Evolutionary conservation across 2,888 invertebrate species (phyloP), one percentile per base, ranked within the genome.

Genomic region (Aspidiotus rigidus): DNA sequence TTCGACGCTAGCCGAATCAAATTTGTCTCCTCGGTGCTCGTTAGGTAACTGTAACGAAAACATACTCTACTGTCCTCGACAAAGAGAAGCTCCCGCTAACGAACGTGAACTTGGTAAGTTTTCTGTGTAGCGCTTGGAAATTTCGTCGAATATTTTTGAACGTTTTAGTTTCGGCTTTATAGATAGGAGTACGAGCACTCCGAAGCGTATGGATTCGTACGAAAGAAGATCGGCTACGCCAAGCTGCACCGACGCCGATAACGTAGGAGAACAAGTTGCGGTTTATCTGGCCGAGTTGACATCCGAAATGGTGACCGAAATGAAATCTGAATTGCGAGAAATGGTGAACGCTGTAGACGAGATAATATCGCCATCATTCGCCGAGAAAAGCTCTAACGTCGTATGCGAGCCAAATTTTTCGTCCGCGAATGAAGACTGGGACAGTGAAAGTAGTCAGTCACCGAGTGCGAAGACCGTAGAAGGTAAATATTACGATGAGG

Each of bases 251-350:
- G 53, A 69, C 66, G 87, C 28, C 28, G 28, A 88, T 0, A 86
- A 87, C 70, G 87, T 87, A 53, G 86, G 88, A 1, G 84, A 85
- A 76, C 86, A 88, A 75, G 87, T 89, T 59, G 87, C 88, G 0
- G 86, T 88, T 76, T 89, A 88, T 77, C 78, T 89, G 62, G 87
- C 88, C 82, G 88, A 88, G 72, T 85, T 87, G 76, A 88, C 88
- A 0, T 85, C 83, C 75, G 86, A 88, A 76, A 88, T 89, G 85
- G 87, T 88, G 9, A 87, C 86, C 64, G 88, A 89, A 79, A 86
- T 89, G 17, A 89, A 88, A 77, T 86, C 86, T 7, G 73, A 73
- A 64, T 73, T 75, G 39, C 81, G 87, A 62, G 87, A 86, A 77
- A 85, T 86, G 78, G 86, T 86, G 1, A 86, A 81, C 76, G 86